Evolutionary conservation across 2,888 invertebrate genomes (phyloP), one percentile per base, ranked within the genome.

Genomic region (Anthophora plumipes): DNA sequence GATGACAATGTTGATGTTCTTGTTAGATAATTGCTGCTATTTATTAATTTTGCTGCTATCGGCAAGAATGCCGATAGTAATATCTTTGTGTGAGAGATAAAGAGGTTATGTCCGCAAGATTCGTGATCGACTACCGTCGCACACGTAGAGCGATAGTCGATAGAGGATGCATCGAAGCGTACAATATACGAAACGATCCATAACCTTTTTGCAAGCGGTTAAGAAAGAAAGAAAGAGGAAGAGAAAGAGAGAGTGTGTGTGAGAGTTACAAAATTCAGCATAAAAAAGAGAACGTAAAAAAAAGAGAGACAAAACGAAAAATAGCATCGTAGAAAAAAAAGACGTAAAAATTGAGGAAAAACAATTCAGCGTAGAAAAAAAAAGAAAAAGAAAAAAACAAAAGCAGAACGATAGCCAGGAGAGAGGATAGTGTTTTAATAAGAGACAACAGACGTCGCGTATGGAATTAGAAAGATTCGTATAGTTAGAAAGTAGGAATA

Each of bases 161-260:
- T 64, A 20, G 20, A 22, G 61, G 78, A 78, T 75, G 75, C 78
- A 75, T 74, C 78, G 68, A 71, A 69, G 82, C 69, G 55, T 77
- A 85, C 72, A 77, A 77, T 76, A 77, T 76, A 70, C 64, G 75
- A 64, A 68, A 80, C 73, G 75, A 73, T 79, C 73, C 80, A 74
- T 79, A 60, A 69, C 80, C 66, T 69, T 50, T 31, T 81, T 66
- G 67, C 78, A 77, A 67, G 67, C 66, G 71, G 60, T 71, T 66
- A 80, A 72, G 31, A 63, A 41, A 43, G 11, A 55, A 4, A 20
- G 41, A 17, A 37, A 17, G 25, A 22, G 43, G 60, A 54, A 31
- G 25, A 60, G 54, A 22, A 54, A 6, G 22, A 54, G 12, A 57
- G 14, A 48, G n/a, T n/a, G n/a, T n/a, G n/a, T n/a, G n/a, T 9